Evolutionary conservation across 1,140 invertebrate genomes (phyloP), one percentile per base, ranked within the genome.

Genomic region (Anastrepha obliqua): DNA sequence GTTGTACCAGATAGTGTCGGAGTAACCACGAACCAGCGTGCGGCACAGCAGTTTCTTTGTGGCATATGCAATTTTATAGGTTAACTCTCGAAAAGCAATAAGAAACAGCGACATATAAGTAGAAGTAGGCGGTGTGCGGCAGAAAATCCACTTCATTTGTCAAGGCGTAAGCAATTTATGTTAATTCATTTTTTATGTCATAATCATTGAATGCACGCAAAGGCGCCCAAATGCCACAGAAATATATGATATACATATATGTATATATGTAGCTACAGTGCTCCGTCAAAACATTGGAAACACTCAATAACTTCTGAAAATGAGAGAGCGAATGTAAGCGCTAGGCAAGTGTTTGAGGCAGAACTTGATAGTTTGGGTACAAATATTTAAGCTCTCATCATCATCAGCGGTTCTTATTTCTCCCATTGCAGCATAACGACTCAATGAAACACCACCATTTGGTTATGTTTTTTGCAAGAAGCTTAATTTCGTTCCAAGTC

Each of bases 61-160:
- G 42, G 67, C 67, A 44, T 74, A 74, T 47, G 15, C 17, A 74
- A 74, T 44, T 47, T 44, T 44, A 74, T 74, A 47, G 67, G 13
- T 74, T 15, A 74, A 74, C 42, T 74, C 42, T 13, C 67, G 5
- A 47, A 74, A 74, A 74, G 67, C 42, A 74, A 74, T 74, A 44
- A 17, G 64, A 74, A 74, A 42, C 42, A 42, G 60, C 67, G 67
- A 70, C 8, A 17, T 62, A 62, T 8, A 74, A 15, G 42, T 42
- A 13, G 42, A 65, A 29, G 17, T 5, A 13, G 64, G 20, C 64
- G 64, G 6, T 65, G 64, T 29, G 20, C 64, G 17, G 5, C 20
- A 8, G 64, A 9, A 74, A 74, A 74, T 74, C 67, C 67, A 74
- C 13, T 74, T 74, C 67, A 74, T 74, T 74, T 74, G 67, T 74